Evolutionary conservation across 92 coral and sea anemone genomes (phyloP).

Genomic region (Bergia sp.): DNA sequence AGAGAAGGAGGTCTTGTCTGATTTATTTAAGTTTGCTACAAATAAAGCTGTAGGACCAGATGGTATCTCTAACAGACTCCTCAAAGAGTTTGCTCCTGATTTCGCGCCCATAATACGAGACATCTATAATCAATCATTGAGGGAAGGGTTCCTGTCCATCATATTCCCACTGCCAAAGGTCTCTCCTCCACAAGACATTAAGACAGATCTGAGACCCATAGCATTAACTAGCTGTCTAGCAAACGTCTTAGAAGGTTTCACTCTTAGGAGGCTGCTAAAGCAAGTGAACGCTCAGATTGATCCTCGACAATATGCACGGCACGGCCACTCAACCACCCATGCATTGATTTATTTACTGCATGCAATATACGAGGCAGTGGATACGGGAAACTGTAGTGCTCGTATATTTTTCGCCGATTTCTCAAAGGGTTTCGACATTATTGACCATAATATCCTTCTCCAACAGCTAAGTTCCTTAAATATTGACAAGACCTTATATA

Average conservation of each 20-base stretch:
- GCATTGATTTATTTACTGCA: neutral
- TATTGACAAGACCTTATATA: slow-evolving; percentile 30
- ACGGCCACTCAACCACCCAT: slow-evolving; percentile 27
- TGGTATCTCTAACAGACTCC: slow-evolving; percentile 21
- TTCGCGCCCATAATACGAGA: slow-evolving; percentile 22
- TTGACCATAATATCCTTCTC: slow-evolving; percentile 37
- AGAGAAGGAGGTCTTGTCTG: slow-evolving; percentile 28
- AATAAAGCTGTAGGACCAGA: slow-evolving; percentile 33
- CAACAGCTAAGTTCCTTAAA: slow-evolving; percentile 33
- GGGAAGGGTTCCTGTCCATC: slow-evolving; percentile 30
- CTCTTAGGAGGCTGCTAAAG: neutral
- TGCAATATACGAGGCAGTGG: slow-evolving; percentile 15
- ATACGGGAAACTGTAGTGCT: slow-evolving; percentile 16
- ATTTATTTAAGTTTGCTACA: slow-evolving; percentile 28
- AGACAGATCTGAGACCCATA: slow-evolving; percentile 18
- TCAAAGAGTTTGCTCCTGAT: slow-evolving; percentile 45
- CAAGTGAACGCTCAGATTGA: neutral
- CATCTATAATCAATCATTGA: slow-evolving; percentile 26
- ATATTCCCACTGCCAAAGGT: slow-evolving; percentile 33
- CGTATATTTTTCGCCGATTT: slow-evolving; percentile 35
- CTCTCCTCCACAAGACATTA: slow-evolving; percentile 35
- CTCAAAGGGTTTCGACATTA: slow-evolving; percentile 29
- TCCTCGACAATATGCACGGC: slow-evolving; percentile 43
- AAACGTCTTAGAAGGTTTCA: neutral
- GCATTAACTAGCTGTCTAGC: slow-evolving; percentile 15